phyloP scores from a whole-genome alignment of 2,888 invertebrate genomes.

The Syrista parreyssii region DNA sequence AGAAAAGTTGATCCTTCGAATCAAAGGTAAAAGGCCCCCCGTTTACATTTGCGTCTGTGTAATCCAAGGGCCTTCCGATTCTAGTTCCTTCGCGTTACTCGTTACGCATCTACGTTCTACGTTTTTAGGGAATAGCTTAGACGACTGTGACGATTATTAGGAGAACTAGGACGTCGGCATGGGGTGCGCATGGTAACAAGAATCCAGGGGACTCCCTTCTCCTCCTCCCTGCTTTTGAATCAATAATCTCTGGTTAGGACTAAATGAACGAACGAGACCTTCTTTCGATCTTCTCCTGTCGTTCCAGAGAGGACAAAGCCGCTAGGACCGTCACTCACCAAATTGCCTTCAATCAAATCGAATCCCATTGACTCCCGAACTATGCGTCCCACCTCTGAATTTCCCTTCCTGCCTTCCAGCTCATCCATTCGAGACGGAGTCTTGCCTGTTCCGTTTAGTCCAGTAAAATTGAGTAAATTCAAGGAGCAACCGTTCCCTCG shows the following conservation, averaged over 20 bases:
- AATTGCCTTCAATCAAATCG: neutral
- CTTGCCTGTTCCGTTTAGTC: neutral
- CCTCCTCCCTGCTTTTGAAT: slow-evolving; percentile 34
- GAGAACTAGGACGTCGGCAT: neutral
- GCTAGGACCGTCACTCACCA: neutral
- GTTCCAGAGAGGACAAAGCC: neutral
- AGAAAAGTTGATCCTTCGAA: neutral
- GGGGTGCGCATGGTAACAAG: slow-evolving; percentile 40
- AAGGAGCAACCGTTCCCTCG: neutral
- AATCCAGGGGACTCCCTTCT: slow-evolving; percentile 20
- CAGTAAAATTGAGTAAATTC: neutral
- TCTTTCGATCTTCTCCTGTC: neutral
- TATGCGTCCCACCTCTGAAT: neutral
- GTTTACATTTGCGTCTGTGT: neutral
- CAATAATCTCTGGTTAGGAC: slow-evolving; percentile 32
- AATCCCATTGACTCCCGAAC: neutral
- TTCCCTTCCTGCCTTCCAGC: neutral
- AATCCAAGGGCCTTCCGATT: neutral
- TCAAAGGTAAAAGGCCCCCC: neutral
- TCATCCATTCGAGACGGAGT: neutral
- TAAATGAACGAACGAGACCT: neutral
- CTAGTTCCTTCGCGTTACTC: neutral
- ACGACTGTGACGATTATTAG: neutral
- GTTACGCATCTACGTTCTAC: neutral
- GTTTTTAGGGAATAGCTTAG: neutral